Evolutionary conservation across 2,888 invertebrate genomes (phyloP), one percentile per base, ranked within the genome.

Genomic region (Linyphia triangularis): DNA sequence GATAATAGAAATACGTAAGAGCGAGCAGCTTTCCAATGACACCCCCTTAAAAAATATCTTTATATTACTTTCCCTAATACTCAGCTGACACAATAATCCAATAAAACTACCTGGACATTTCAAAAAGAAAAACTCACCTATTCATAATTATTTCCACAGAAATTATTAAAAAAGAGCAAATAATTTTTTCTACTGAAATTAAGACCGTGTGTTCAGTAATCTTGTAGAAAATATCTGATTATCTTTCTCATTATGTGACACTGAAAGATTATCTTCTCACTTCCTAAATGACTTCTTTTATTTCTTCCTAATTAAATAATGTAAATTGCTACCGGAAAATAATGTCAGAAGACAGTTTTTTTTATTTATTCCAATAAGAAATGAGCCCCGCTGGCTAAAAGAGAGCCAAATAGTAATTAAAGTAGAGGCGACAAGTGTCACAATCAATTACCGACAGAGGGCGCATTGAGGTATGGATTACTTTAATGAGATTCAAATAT

Each of bases 401-500:
- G n/a, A 33, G 9, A 10, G 59, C 19, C 51, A n/a, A 13, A 9
- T 10, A 22, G 59, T 33, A 37, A 61, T 59, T 61, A 61, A 63
- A 61, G 33, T 30, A 33, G 4, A 16, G 1, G n/a, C 30, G 9
- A 19, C 9, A 19, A 16, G 3, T 77, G 77, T 77, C 77, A 26
- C 24, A 13, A 37, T n/a, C 37, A 26, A 77, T 77, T 77, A 59
- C 77, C 26, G n/a, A 0, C 26, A 61, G 26, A 1, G 16, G 16
- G 40, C 26, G 37, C 26, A 16, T 6, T 24, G 16, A 37, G 37
- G 33, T 40, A 24, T 26, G 77, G 77, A 77, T 77, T 77, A 77
- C 6, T 0, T 16, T 63, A 63, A 77, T 77, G 77, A 77, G 37
- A 37, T 28, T n/a, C 19, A 57, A 30, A 75, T 30, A 75, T 33